Evolutionary conservation across 2,113 vertebrate species (phyloP).

Genomic region (Scopus umbretta): DNA sequence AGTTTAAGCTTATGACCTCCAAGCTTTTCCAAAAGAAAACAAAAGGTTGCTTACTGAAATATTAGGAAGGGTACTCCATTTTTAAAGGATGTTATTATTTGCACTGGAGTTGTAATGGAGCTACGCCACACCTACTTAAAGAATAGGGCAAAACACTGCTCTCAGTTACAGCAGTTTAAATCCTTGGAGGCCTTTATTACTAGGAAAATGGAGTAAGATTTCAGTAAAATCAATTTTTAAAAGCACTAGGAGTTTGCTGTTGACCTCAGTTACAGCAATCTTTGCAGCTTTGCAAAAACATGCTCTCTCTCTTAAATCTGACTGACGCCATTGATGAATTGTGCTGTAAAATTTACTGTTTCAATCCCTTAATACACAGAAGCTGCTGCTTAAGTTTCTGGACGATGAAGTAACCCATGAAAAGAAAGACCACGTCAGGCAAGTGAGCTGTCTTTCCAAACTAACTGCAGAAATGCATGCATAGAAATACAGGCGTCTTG

Average conservation of each 20-base stretch:
- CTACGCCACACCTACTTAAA: slow-evolving; percentile 43
- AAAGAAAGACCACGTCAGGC: slow-evolving; percentile 23
- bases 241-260: slow-evolving; percentile 66
- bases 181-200: slow-evolving; percentile 61
- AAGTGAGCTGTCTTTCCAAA: background rate
- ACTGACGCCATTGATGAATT: slow-evolving; percentile 62
- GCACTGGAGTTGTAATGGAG: slow-evolving; percentile 25
- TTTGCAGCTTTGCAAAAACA: slow-evolving; percentile 66
- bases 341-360: slow-evolving; percentile 62
- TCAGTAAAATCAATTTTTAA: slow-evolving; percentile 75
- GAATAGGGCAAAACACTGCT: slow-evolving; percentile 6
- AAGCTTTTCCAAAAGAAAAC: background rate
- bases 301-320: slow-evolving; percentile 55
- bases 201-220: slow-evolving; percentile 69
- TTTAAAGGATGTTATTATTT: slow-evolving; percentile 41
- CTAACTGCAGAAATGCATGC: background rate
- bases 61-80: background rate
- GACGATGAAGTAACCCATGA: background rate
- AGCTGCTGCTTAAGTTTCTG: slow-evolving; percentile 39
- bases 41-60: background rate
- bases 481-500: background rate
- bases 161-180: slow-evolving; percentile 54
- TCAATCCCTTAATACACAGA: background rate
- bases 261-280: slow-evolving; percentile 65
- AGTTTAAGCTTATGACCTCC: background rate